Percentiles rank a stretch among this genome's conserved stretches.
These are phyloP conservation scores for Tholera decimalis DNA, from an alignment of 2,888 invertebrate genomes.

Conservation along the genomic window DNA sequence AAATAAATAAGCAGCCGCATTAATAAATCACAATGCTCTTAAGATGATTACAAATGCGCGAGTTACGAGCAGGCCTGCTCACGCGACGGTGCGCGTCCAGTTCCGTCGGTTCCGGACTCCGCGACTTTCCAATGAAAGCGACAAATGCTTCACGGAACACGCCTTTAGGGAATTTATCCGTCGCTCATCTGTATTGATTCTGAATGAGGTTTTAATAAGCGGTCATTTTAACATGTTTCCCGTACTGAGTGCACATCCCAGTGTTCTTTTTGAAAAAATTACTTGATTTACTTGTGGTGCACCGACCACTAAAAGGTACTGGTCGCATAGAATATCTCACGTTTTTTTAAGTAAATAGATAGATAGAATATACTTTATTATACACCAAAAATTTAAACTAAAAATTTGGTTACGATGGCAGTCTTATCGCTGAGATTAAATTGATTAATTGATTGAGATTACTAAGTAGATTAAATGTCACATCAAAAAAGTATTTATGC, in stretches of 20 bases:
- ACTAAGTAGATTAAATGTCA: background rate
- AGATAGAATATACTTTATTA: too few species aligned
- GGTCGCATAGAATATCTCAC: too few species aligned
- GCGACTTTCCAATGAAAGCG: constrained; percentile 88
- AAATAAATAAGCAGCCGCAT: constrained; percentile 5
- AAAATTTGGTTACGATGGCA: too few species aligned
- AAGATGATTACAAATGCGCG: constrained; percentile 50
- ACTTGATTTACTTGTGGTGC: too few species aligned
- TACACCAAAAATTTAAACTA: too few species aligned
- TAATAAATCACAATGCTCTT: constrained; percentile 32
- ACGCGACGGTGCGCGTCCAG: constrained; percentile 70
- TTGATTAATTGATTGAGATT: too few species aligned
- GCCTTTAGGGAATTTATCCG: constrained; percentile 71
- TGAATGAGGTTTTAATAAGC: constrained; percentile 2
- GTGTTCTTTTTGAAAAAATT: background rate
- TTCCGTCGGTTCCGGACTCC: constrained; percentile 83
- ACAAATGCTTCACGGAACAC: constrained; percentile 74
- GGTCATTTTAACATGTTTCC: background rate
- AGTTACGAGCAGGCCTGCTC: constrained; percentile 55
- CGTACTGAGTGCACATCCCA: background rate
- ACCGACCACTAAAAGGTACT: too few species aligned
- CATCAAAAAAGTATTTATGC: background rate
- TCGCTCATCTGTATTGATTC: constrained; percentile 38
- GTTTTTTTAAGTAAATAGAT: too few species aligned
- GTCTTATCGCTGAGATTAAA: too few species aligned